These are phyloP conservation scores for Aphis craccivora DNA, from an alignment of 1,140 invertebrate species.

Conservation along the genomic window DNA sequence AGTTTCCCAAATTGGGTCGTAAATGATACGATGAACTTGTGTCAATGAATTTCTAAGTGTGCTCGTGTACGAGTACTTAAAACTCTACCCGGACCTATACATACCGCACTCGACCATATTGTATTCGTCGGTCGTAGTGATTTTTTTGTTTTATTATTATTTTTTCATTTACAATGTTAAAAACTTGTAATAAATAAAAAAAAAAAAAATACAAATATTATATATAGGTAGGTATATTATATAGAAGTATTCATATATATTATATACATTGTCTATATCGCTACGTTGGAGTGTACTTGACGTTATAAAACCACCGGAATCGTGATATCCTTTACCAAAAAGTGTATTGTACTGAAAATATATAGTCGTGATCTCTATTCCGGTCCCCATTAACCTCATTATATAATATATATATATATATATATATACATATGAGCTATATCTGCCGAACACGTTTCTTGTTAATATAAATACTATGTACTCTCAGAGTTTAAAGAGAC, in stretches of 20 bases:
- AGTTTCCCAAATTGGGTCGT: conserved; percentile 6
- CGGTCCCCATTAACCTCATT: conserved; percentile 18
- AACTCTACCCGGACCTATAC: background rate
- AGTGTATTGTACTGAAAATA: conserved; percentile 7
- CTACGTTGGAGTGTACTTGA: background rate
- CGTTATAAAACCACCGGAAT: conserved; percentile 29
- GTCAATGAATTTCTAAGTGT: background rate
- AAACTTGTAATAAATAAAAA: conserved; percentile 21
- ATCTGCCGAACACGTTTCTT: background rate
- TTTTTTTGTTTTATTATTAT: background rate
- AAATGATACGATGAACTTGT: conserved; percentile 9
- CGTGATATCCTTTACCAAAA: conserved; percentile 37
- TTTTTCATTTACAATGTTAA: conserved; percentile 21
- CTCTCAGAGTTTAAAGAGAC: background rate
- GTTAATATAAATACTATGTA: background rate
- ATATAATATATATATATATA: background rate
- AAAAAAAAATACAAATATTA: background rate
- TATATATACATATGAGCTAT: background rate
- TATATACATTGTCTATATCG: background rate
- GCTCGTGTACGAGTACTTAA: conserved; percentile 40
- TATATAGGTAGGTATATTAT: too few species aligned
- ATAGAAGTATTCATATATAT: background rate
- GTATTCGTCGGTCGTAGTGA: background rate
- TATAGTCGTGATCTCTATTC: background rate
- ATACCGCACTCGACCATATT: background rate